phyloP scores from a whole-genome alignment of 2,113 vertebrate genomes.

The Pardalotus punctatus region DNA sequence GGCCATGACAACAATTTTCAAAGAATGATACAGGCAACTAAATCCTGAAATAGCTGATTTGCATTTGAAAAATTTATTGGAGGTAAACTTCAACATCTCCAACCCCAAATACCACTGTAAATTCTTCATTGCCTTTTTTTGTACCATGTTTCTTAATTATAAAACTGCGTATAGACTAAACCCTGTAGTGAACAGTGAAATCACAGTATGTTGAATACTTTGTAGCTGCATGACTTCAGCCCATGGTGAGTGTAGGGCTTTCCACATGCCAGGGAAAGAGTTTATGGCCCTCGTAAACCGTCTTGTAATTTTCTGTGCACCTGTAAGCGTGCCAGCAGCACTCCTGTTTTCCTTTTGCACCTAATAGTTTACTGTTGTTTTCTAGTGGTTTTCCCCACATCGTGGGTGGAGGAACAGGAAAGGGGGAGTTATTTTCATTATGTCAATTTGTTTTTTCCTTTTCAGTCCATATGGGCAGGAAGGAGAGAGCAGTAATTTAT shows the following conservation, averaged over 20 bases:
- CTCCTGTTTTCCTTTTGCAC: constrained; percentile 20
- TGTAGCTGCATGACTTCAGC: neutral
- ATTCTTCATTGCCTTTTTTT: neutral
- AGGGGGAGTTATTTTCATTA: neutral
- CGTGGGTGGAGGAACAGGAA: neutral
- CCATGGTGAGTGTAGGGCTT: neutral
- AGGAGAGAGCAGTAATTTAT: constrained; percentile 53
- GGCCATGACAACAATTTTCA: neutral
- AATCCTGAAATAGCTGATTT: neutral
- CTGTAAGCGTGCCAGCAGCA: neutral
- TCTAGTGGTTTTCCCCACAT: neutral
- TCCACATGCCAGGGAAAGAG: neutral
- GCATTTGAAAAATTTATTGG: neutral
- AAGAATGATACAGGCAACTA: neutral
- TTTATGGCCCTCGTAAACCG: neutral
- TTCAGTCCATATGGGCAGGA: constrained; percentile 1
- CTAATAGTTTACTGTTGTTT: neutral
- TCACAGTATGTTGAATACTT: neutral
- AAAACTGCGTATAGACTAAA: neutral
- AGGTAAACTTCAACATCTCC: neutral
- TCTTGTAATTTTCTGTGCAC: constrained; percentile 22
- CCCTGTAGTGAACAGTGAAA: neutral
- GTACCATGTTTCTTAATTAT: neutral
- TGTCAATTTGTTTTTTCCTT: neutral
- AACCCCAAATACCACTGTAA: neutral